Evolutionary conservation across 2,797 vertebrate genomes (phyloP).

Genomic region (Botia almorhae): DNA sequence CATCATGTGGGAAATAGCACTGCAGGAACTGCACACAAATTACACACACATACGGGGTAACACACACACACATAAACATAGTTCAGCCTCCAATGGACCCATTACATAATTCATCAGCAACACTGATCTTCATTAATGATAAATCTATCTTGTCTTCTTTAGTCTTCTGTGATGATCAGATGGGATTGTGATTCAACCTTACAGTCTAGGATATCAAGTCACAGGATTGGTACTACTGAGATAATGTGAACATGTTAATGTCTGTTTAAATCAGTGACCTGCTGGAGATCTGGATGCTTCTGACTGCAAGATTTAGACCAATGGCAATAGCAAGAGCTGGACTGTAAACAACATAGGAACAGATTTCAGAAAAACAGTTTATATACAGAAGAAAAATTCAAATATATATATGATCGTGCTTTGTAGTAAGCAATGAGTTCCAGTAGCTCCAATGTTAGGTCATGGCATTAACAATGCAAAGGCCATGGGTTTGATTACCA

Average conservation of each 20-base stretch:
- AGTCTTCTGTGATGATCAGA: conserved; percentile 8
- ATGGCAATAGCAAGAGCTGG: not conserved
- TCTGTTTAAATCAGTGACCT: conserved; percentile 4
- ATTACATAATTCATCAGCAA: conserved; percentile 23
- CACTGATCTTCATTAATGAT: conserved; percentile 38
- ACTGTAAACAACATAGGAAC: not conserved
- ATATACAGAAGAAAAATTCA: not conserved
- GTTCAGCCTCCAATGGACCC: not conserved
- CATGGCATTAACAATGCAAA: not conserved
- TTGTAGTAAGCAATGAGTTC: no score
- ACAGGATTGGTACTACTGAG: not conserved
- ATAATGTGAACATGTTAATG: conserved; percentile 14
- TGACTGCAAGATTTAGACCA: not conserved
- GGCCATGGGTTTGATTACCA: not conserved
- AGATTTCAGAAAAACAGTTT: not conserved
- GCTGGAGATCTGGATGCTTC: not conserved
- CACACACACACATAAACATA: not conserved
- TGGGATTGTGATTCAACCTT: not conserved
- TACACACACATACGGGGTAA: not conserved
- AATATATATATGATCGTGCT: not conserved
- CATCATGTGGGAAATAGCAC: conserved; percentile 3
- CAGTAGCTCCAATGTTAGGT: not conserved
- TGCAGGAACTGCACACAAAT: conserved; percentile 37
- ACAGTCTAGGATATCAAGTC: not conserved
- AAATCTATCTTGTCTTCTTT: conserved; percentile 24